Evolutionary conservation across 2,888 invertebrate species (phyloP), one percentile per base, ranked within the genome.

Genomic region (Torymus tubicola): DNA sequence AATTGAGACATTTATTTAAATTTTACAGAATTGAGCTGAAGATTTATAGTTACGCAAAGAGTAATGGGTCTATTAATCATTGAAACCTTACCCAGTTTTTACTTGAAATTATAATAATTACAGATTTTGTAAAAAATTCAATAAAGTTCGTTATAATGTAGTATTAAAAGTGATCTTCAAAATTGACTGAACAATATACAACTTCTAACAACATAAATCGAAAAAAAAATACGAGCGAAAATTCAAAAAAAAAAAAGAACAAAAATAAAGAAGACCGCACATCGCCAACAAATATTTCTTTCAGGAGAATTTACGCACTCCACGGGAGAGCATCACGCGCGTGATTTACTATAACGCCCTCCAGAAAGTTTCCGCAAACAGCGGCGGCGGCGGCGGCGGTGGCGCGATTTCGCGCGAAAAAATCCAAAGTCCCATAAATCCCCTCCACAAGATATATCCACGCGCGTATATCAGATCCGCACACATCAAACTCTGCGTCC

Each of bases 361-460:
- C 70, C 2, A 63, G 61, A 79, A 80, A 80, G 57, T 80, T 75
- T 80, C 67, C 55, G 57, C 75, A 70, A 80, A 80, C 70, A 60
- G 52, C 57, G 13, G 14, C 14, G 24, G 24, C 24, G 24, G 24
- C 2, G 24, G 24, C 21, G 31, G 24, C 69, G 58, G 65, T 50
- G 24, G 24, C 24, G 24, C n/a, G n/a, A 24, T 74, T 64, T 55
- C 31, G 18, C 57, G 16, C n/a, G 5, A 64, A 80, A 68, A 71
- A 61, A 61, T 63, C 52, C 58, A 76, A 67, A 76, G 42, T 71
- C 61, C 60, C 71, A 80, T 80, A 80, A 80, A 80, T 80, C 60
- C 57, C n/a, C 31, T 31, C 10, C 67, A 50, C 68, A 18, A 52
- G 67, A 72, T 80, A 68, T 24, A 24, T 24, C 24, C 24, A 3